These are phyloP conservation scores for Spodoptera picta DNA, from an alignment of 2,888 invertebrate genomes.

Conservation along the genomic window DNA sequence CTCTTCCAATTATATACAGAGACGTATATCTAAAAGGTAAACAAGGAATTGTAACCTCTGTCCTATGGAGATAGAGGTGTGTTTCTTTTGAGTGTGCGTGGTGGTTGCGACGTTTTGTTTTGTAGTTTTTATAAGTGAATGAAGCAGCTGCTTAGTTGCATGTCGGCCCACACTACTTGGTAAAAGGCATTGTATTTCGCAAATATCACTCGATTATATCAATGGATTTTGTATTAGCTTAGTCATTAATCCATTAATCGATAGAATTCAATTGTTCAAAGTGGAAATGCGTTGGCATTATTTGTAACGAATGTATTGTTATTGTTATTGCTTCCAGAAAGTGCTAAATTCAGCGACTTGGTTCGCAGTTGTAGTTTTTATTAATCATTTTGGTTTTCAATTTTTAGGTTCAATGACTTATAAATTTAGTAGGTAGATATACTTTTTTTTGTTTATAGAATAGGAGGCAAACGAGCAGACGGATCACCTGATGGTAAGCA, in stretches of 20 bases:
- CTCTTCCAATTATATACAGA: conserved; percentile 29
- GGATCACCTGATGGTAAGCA: too few species aligned
- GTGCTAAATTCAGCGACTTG: conserved; percentile 1
- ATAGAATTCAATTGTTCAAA: conserved; percentile 21
- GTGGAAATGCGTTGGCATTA: conserved; percentile 28
- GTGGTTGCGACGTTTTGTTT: conserved; percentile 33
- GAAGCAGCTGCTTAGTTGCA: conserved; percentile 68
- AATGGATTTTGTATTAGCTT: conserved; percentile 43
- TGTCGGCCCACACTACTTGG: conserved; percentile 60
- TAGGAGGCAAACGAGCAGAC: too few species aligned
- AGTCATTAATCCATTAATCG: conserved; percentile 21
- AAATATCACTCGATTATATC: conserved; percentile 51
- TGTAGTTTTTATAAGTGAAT: conserved; percentile 60
- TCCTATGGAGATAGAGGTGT: not conserved
- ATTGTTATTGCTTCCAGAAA: conserved; percentile 1
- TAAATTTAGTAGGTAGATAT: too few species aligned
- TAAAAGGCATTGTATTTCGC: conserved; percentile 60
- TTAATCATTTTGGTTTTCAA: too few species aligned
- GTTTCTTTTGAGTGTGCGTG: conserved; percentile 8
- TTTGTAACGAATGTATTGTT: conserved; percentile 1
- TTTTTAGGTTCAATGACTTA: too few species aligned
- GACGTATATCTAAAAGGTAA: conserved; percentile 1
- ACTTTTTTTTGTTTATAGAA: too few species aligned
- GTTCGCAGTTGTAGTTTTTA: too few species aligned
- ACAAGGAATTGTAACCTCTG: conserved; percentile 32